phyloP scores from a whole-genome alignment of 2,797 vertebrate species.

The Novumbra hubbsi region DNA sequence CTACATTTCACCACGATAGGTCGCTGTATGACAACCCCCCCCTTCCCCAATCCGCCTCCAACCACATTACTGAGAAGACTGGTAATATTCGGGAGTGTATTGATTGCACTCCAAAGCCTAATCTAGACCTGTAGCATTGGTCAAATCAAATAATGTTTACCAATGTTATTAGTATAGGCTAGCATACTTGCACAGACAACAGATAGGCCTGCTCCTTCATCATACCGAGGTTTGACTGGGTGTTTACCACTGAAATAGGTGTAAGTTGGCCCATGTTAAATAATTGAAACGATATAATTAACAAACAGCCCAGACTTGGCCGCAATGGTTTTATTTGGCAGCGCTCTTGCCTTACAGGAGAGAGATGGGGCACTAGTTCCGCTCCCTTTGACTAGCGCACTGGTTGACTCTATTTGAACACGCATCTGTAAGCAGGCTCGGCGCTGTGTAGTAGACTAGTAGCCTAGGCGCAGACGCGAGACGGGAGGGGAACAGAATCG shows the following conservation, averaged over 20 bases:
- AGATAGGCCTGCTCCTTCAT: neutral
- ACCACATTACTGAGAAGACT: constrained; percentile 58
- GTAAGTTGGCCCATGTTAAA: neutral
- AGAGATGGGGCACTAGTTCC: constrained; percentile 2
- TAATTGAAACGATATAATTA: neutral
- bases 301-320: neutral
- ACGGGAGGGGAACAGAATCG: constrained; percentile 46
- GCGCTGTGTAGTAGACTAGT: neutral
- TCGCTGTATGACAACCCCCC: constrained; percentile 31
- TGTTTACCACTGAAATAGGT: neutral
- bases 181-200: neutral
- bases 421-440: constrained; percentile 38
- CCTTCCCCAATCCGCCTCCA: constrained; percentile 21
- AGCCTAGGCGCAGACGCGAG: constrained; percentile 43
- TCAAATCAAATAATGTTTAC: neutral
- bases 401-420: constrained; percentile 15
- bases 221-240: neutral
- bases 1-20: constrained; percentile 23
- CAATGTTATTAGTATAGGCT: neutral
- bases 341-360: neutral
- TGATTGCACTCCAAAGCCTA: constrained; percentile 22
- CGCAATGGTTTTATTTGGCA: neutral
- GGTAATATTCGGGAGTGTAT: constrained; percentile 43
- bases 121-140: neutral
- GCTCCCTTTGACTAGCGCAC: constrained; percentile 1